phyloP scores from a whole-genome alignment of 2,797 vertebrate genomes.

The Microcaecilia unicolor region DNA sequence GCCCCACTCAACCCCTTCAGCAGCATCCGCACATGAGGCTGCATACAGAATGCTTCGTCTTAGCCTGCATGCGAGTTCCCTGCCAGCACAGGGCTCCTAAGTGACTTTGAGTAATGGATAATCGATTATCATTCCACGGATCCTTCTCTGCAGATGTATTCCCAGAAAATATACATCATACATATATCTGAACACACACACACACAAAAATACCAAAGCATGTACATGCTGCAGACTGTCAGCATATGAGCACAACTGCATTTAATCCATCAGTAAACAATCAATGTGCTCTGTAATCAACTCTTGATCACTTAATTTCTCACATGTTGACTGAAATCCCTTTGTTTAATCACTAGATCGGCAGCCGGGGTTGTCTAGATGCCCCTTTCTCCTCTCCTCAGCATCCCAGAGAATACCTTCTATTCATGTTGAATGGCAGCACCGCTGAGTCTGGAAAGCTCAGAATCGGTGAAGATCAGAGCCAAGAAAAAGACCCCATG shows the following conservation, averaged over 20 bases:
- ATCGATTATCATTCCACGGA: conserved; percentile 78
- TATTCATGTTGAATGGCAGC: conserved; percentile 45
- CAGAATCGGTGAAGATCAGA: background rate
- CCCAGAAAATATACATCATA: conserved; percentile 51
- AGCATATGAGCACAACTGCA: conserved; percentile 46
- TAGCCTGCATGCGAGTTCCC: conserved; percentile 54
- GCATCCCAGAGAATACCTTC: conserved; percentile 26
- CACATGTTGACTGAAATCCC: conserved; percentile 60
- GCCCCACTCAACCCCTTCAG: too few relatives aligned
- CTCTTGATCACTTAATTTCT: conserved; percentile 68
- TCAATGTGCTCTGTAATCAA: conserved; percentile 70
- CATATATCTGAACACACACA: conserved; percentile 44
- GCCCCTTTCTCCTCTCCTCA: conserved; percentile 37
- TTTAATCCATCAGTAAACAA: conserved; percentile 66
- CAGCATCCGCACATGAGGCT: conserved; percentile 62
- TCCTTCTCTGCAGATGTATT: conserved; percentile 53
- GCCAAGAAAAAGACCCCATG: too few relatives aligned
- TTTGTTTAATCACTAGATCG: conserved; percentile 58
- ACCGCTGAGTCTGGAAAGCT: conserved; percentile 20
- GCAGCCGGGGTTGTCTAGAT: conserved; percentile 27
- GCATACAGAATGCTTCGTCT: conserved; percentile 75
- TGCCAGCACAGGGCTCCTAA: conserved; percentile 71
- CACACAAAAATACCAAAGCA: conserved; percentile 35
- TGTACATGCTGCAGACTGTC: conserved; percentile 39
- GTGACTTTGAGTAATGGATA: conserved; percentile 92